phyloP scores from a whole-genome alignment of 2,888 invertebrate species.

The Agrochola circellaris region DNA sequence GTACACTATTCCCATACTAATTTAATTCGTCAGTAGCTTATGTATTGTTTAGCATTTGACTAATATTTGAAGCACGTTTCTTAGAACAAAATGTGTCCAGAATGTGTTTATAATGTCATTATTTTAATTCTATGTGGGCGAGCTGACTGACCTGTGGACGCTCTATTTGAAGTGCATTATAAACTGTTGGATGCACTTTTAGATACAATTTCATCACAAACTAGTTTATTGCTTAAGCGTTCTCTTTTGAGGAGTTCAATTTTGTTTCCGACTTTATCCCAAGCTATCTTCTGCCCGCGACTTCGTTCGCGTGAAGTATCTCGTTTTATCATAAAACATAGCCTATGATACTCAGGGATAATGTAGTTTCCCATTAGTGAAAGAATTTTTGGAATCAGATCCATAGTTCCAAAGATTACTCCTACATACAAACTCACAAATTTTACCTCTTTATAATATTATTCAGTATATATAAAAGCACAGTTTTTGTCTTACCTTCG shows the following conservation, averaged over 20 bases:
- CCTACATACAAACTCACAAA: no score
- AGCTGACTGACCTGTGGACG: not conserved
- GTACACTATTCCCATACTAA: conserved; percentile 48
- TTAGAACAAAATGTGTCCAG: conserved; percentile 29
- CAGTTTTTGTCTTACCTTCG: not conserved
- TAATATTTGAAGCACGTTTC: conserved; percentile 47
- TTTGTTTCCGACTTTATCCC: not conserved
- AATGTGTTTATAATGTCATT: conserved; percentile 44
- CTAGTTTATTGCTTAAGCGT: not conserved
- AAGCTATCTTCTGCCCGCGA: not conserved
- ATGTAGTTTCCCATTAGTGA: no score
- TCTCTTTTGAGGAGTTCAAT: not conserved
- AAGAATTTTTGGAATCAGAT: no score
- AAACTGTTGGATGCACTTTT: conserved; percentile 10
- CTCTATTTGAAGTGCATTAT: conserved; percentile 1
- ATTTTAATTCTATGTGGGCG: conserved; percentile 7
- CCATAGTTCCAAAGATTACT: no score
- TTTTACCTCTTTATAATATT: no score
- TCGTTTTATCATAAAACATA: no score
- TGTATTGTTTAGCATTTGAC: conserved; percentile 2
- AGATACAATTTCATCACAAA: not conserved
- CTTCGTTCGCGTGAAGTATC: no score
- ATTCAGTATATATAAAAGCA: not conserved
- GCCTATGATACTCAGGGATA: no score
- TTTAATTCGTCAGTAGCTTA: conserved; percentile 5